Evolutionary conservation across 2,113 vertebrate species (phyloP).

Genomic region (Macaca mulatta): DNA sequence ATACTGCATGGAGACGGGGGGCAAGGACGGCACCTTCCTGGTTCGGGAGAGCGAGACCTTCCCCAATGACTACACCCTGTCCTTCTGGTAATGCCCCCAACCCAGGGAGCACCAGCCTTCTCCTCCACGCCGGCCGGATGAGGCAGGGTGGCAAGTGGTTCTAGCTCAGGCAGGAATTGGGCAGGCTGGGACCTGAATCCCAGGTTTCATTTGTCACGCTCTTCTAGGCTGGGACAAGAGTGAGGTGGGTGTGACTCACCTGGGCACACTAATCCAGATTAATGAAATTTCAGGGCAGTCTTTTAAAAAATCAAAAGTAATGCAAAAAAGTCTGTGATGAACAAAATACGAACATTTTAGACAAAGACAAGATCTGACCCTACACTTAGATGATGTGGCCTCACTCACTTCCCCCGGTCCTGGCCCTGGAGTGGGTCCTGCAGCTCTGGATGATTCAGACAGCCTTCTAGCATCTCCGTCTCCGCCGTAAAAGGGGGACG

Average conservation of each 20-base stretch:
- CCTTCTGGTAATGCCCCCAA: slow-evolving; percentile 90
- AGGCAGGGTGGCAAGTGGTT: not conserved
- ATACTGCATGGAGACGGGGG: slow-evolving; percentile 91
- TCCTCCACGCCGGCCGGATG: accelerated
- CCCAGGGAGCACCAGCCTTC: accelerated
- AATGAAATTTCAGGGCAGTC: not conserved
- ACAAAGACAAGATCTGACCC: not conserved
- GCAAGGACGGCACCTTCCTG: slow-evolving; percentile 93
- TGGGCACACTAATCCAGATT: not conserved
- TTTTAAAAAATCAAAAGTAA: not conserved
- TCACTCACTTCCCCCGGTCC: not conserved
- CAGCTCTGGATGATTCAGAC: not conserved
- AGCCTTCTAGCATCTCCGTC: accelerated
- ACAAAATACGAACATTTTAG: not conserved
- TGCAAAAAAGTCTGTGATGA: not conserved
- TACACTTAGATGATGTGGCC: not conserved
- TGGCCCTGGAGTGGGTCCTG: not conserved
- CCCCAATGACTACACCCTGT: slow-evolving; percentile 91
- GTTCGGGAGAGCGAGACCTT: slow-evolving; percentile 93
- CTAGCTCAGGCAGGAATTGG: no score
- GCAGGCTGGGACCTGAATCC: not conserved
- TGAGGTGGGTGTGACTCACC: not conserved
- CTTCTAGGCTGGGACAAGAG: not conserved
- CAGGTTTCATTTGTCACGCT: not conserved
- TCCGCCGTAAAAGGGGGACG: not conserved